These are phyloP conservation scores for Lypha dubia DNA, from an alignment of 2,888 invertebrate genomes.

Conservation along the genomic window DNA sequence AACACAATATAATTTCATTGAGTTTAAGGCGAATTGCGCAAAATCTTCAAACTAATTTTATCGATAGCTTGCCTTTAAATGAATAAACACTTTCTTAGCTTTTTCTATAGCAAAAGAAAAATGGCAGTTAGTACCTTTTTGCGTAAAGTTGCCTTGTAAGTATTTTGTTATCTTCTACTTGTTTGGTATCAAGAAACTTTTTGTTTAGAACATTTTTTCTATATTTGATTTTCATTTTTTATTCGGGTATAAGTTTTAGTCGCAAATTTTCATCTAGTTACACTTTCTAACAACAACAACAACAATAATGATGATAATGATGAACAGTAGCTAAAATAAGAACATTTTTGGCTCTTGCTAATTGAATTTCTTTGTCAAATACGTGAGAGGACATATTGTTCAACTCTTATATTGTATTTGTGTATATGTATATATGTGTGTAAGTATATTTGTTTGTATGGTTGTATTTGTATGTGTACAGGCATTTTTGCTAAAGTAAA, in stretches of 20 bases:
- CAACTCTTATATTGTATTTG: neutral
- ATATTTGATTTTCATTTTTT: neutral
- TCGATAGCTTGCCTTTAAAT: neutral
- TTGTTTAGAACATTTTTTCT: neutral
- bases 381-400: constrained; percentile 68
- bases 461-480: neutral
- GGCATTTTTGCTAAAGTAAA: constrained; percentile 17
- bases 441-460: neutral
- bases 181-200: constrained; percentile 23
- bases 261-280: constrained; percentile 65
- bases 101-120: no score
- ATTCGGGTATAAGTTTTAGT: constrained; percentile 31
- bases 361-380: constrained; percentile 72
- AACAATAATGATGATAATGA: constrained; percentile 18
- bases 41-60: no score
- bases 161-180: constrained; percentile 20
- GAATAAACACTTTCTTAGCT: no score
- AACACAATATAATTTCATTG: no score
- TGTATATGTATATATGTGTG: neutral
- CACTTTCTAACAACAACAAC: constrained; percentile 30
- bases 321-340: constrained; percentile 42
- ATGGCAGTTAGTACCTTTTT: neutral
- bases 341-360: constrained; percentile 64
- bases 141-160: neutral
- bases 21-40: no score